phyloP scores from a whole-genome alignment of 92 coral and sea anemone genomes.

The Epizoanthus fatuus region DNA sequence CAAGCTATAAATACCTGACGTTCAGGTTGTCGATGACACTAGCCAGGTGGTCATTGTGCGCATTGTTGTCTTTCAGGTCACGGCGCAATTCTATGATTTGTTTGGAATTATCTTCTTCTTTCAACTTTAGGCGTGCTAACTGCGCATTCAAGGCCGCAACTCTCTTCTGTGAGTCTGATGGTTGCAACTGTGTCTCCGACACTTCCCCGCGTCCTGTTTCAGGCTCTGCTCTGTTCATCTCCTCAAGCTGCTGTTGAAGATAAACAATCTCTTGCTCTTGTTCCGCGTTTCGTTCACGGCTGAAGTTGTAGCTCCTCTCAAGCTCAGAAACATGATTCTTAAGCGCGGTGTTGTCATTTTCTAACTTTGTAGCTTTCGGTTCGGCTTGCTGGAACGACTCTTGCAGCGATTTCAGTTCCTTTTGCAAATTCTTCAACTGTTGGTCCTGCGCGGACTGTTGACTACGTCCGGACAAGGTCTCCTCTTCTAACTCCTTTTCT shows the following conservation, averaged over 20 bases:
- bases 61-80: conserved; percentile 55
- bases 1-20: conserved; percentile 14
- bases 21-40: conserved; percentile 74
- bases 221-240: conserved; percentile 52
- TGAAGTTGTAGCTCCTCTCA: conserved; percentile 73
- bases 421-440: conserved; percentile 42
- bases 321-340: conserved; percentile 76
- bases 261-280: conserved; percentile 62
- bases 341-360: conserved; percentile 61
- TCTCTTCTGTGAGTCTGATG: conserved; percentile 68
- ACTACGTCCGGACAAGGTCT: conserved; percentile 43
- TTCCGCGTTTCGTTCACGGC: conserved; percentile 74
- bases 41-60: conserved; percentile 59
- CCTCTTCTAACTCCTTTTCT: conserved; percentile 47
- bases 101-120: conserved; percentile 77
- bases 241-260: conserved; percentile 65
- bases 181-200: conserved; percentile 67
- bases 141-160: conserved; percentile 72
- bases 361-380: conserved; percentile 68
- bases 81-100: conserved; percentile 72
- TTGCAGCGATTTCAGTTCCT: conserved; percentile 32
- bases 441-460: conserved; percentile 45
- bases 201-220: conserved; percentile 20
- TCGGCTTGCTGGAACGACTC: conserved; percentile 38
- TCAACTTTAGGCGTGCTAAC: conserved; percentile 74